phyloP scores from a whole-genome alignment of 1,140 invertebrate species.

The Linepithema humile region DNA sequence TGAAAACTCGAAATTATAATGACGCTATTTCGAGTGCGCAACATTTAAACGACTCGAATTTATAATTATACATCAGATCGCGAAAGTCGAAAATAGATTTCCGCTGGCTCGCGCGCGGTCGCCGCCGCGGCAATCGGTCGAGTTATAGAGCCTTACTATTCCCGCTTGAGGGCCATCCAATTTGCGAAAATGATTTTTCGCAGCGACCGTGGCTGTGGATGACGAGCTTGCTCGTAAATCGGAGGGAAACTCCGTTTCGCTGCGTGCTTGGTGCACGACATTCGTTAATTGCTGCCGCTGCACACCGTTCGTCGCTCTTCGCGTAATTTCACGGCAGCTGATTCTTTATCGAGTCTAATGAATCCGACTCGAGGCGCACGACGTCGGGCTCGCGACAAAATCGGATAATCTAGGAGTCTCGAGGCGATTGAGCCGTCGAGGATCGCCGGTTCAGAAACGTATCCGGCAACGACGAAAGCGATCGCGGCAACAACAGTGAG shows the following conservation, averaged over 20 bases:
- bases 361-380: slow-evolving; percentile 43
- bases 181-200: slow-evolving; percentile 57
- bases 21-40: neutral
- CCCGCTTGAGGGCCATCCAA: slow-evolving; percentile 15
- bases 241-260: neutral
- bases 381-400: slow-evolving; percentile 50
- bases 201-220: neutral
- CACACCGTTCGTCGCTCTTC: neutral
- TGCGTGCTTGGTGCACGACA: neutral
- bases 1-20: slow-evolving; percentile 10
- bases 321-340: slow-evolving; percentile 44
- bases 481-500: neutral
- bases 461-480: slow-evolving; percentile 18
- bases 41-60: slow-evolving; percentile 8
- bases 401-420: slow-evolving; percentile 54
- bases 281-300: slow-evolving; percentile 55
- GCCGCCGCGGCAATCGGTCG: neutral
- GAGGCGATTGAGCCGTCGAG: slow-evolving; percentile 6
- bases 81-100: slow-evolving; percentile 27
- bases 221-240: slow-evolving; percentile 49
- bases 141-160: neutral
- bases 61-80: slow-evolving; percentile 23
- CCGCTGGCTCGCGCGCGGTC: neutral
- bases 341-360: slow-evolving; percentile 59
- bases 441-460: neutral